Evolutionary conservation across 2,888 invertebrate species (phyloP), one percentile per base, ranked within the genome.

Genomic region (Altica lythri): DNA sequence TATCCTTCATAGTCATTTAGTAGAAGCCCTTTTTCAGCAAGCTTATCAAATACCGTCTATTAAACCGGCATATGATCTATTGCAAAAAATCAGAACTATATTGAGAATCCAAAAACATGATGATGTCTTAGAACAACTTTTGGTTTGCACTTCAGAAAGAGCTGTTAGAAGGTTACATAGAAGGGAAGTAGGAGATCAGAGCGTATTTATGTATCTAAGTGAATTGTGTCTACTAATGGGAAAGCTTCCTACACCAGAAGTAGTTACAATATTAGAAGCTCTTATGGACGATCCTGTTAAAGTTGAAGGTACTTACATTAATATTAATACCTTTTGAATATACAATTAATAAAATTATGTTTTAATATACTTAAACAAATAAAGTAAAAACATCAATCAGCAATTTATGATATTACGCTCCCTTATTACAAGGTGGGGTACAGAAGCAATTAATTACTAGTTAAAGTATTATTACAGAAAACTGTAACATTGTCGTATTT

Each of bases 121-220:
- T 43, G 46, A 53, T 10, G 34, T 54, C 25, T 52, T 55, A 25
- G 35, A 42, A 25, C 55, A 54, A 45, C 53, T 67, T 6, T 43
- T 65, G 12, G 43, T 25, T n/a, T 19, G 52, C 13, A 56, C 59
- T 5, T 59, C 62, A 19, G 61, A 62, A 37, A 58, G 49, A 38
- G 64, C 65, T 12, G 63, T 58, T 37, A 58, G 55, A 35, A 56
- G 60, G 29, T 43, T 59, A 40, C 50, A 50, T 38, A 37, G 50
- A 49, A 22, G 50, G 54, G 48, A 45, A 25, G 32, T 37, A 9
- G 58, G 52, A 5, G 59, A 59, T 46, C 55, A 53, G 35, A 53
- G 53, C n/a, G 61, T 61, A 30, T 55, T 67, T 25, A 60, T 65
- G 61, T 62, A 63, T 52, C 59, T 67, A 8, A 65, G 61, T 30